These are phyloP conservation scores for Oophaga sylvatica DNA, from an alignment of 2,797 vertebrate genomes.

Conservation along the genomic window DNA sequence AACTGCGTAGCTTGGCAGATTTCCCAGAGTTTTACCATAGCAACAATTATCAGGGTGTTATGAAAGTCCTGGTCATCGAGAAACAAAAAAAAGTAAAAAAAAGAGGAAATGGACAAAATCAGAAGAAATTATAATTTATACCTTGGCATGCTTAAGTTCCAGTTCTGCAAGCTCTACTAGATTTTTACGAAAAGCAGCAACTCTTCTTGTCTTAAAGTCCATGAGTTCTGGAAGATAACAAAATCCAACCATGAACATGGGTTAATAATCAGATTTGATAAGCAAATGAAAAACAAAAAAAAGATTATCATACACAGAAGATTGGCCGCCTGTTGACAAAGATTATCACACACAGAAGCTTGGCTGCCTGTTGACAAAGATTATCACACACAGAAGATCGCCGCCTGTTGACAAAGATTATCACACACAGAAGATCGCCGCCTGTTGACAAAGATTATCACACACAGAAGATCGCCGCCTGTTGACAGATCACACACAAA, in stretches of 20 bases:
- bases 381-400: too few relatives aligned
- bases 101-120: not conserved
- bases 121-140: conserved; percentile 63
- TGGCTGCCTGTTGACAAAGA: too few relatives aligned
- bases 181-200: conserved; percentile 97
- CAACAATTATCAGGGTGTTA: not conserved
- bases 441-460: too few relatives aligned
- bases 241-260: not conserved
- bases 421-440: too few relatives aligned
- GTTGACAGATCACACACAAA: too few relatives aligned
- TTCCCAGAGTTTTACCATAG: not conserved
- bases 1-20: not conserved
- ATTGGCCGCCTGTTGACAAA: too few relatives aligned
- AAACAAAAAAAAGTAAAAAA: not conserved
- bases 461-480: too few relatives aligned
- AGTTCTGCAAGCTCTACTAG: conserved; percentile 97
- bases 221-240: conserved; percentile 82
- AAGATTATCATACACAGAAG: too few relatives aligned
- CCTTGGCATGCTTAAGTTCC: conserved; percentile 98
- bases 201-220: conserved; percentile 98
- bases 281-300: not conserved
- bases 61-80: not conserved
- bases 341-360: too few relatives aligned
- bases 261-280: not conserved
- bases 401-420: too few relatives aligned